Conservation (phyloP, 2,888 invertebrate genomes). For the Xestia xanthographa region DNA sequence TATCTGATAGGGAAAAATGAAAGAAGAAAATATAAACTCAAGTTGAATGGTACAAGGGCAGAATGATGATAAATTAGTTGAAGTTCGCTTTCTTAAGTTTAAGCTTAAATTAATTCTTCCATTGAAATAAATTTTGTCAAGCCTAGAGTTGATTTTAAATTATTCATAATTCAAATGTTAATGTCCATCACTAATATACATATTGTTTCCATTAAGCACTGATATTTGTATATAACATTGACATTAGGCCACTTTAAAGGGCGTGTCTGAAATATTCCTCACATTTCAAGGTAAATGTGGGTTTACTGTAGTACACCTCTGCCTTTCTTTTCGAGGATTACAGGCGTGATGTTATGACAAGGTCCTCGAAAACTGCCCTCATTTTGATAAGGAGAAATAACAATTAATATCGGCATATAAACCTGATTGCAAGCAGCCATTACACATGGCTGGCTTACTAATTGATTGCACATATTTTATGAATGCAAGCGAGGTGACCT, state of each 20-base stretch:
- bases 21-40: neutral
- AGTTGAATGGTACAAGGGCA: neutral
- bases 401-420: conserved; percentile 46
- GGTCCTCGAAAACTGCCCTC: conserved; percentile 29
- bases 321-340: neutral
- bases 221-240: neutral
- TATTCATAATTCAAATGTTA: conserved; percentile 22
- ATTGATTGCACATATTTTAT: conserved; percentile 48
- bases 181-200: neutral
- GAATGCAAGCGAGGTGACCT: conserved; percentile 38
- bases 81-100: neutral
- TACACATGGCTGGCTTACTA: conserved; percentile 44
- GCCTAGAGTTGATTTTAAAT: neutral
- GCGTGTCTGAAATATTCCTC: neutral
- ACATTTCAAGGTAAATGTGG: conserved; percentile 39
- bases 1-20: neutral
- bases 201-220: conserved; percentile 4
- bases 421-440: conserved; percentile 32
- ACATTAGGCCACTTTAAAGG: neutral
- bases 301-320: neutral
- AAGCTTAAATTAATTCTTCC: neutral
- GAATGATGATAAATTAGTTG: too few relatives aligned
- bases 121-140: conserved; percentile 18
- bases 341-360: conserved; percentile 21
- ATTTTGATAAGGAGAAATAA: conserved; percentile 48